Evolutionary conservation across 2,888 invertebrate species (phyloP).

Genomic region (Notodonta ziczac): DNA sequence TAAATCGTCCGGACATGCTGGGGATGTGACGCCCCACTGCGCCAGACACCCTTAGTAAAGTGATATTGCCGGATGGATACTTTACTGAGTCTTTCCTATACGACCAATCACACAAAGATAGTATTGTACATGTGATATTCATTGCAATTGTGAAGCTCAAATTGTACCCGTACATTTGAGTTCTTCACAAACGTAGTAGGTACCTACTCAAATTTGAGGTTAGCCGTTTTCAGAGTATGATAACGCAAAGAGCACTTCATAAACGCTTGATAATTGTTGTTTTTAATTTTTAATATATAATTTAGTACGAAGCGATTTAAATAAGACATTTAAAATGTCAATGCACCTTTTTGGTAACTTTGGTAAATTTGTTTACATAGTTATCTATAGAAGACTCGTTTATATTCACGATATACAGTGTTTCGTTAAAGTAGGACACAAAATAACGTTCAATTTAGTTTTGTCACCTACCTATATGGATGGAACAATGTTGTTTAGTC

Average conservation of each 20-base stretch:
- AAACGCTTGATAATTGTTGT: too few relatives aligned
- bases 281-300: too few relatives aligned
- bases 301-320: neutral
- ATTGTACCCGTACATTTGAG: too few relatives aligned
- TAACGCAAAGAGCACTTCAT: too few relatives aligned
- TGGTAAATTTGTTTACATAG: neutral
- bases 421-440: constrained; percentile 11
- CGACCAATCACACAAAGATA: too few relatives aligned
- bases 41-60: constrained; percentile 32
- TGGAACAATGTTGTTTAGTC: constrained; percentile 27
- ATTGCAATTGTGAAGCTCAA: too few relatives aligned
- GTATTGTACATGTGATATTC: too few relatives aligned
- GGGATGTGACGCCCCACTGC: constrained; percentile 32
- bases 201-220: too few relatives aligned
- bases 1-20: constrained; percentile 41
- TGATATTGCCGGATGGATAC: constrained; percentile 4
- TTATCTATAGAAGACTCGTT: neutral
- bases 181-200: too few relatives aligned
- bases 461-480: neutral
- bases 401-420: neutral
- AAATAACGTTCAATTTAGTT: neutral
- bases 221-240: too few relatives aligned
- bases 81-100: too few relatives aligned
- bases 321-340: constrained; percentile 1
- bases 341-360: neutral